Evolutionary conservation across 2,888 invertebrate species (phyloP), one percentile per base, ranked within the genome.

Genomic region (Papilio elwesi): DNA sequence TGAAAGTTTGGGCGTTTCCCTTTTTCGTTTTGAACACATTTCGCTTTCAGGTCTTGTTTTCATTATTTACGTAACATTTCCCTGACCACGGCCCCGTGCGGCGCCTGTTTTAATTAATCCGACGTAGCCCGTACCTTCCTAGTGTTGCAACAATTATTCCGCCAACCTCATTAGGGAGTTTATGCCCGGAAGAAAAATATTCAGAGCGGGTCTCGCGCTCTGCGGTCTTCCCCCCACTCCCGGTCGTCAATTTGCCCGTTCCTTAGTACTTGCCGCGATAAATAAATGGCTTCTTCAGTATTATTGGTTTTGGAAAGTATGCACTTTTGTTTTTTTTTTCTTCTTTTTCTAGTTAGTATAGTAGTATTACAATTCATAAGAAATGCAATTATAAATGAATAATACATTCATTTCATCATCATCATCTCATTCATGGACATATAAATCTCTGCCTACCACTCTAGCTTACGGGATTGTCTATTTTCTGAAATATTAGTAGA

Each of bases 81-180:
- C 85, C 87, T 88, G 90, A 90, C 90, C 90, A 87, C 90, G 81
- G 83, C 82, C 82, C 84, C 83, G 82, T 85, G 88, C 85, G 87
- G 88, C 84, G 80, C 85, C 85, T 87, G 86, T 90, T 90, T 90
- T 92, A 92, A 93, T 92, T 91, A 92, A 92, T 89, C 89, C 87
- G 83, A 82, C 87, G 87, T 87, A 85, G 85, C 86, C 85, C 84
- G 84, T 89, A 87, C 90, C 89, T 87, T 88, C 84, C 88, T 91
- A 90, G 91, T 91, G 90, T 92, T 91, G 88, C 91, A 90, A 88
- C 89, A 91, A 91, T 92, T 91, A 92, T 91, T 90, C 88, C 87
- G 83, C 87, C 85, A 85, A 87, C 87, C 90, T 91, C 91, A 90
- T 92, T 92, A 92, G 86, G 88, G 88, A 90, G 89, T 88, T 73